Evolutionary conservation across 2,888 invertebrate species (phyloP).

Genomic region (Lochmaea capreae): DNA sequence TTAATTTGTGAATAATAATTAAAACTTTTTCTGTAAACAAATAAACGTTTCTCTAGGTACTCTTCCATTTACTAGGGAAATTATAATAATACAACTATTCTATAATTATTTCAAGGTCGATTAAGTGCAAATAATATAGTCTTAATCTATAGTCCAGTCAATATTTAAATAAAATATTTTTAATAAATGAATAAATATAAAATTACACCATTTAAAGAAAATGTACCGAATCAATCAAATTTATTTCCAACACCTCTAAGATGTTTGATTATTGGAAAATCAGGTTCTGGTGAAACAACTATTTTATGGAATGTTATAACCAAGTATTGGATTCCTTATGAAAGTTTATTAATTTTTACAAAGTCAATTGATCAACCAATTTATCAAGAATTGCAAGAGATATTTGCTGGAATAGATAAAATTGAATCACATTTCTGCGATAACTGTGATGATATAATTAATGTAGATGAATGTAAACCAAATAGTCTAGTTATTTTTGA

Average conservation of each 20-base stretch:
- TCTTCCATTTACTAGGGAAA: too few species aligned
- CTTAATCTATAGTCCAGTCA: too few species aligned
- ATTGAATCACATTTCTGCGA: neutral
- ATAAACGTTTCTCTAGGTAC: too few species aligned
- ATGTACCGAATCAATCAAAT: neutral
- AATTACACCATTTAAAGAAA: neutral
- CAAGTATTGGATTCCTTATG: slow-evolving; percentile 20
- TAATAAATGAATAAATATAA: neutral
- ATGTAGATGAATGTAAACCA: slow-evolving; percentile 12
- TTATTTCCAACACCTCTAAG: slow-evolving; percentile 19
- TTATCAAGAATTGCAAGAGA: slow-evolving; percentile 20
- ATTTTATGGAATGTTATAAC: slow-evolving; percentile 27
- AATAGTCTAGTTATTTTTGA: slow-evolving; percentile 11
- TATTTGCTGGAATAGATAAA: slow-evolving; percentile 23
- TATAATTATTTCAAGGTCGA: too few species aligned
- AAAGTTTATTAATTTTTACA: slow-evolving; percentile 17
- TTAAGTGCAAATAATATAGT: too few species aligned
- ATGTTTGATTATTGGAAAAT: slow-evolving; percentile 25
- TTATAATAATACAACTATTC: too few species aligned
- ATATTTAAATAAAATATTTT: too few species aligned
- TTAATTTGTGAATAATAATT: too few species aligned
- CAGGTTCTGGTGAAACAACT: slow-evolving; percentile 28
- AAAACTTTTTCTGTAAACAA: too few species aligned
- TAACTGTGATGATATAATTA: slow-evolving; percentile 15
- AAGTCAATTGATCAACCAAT: slow-evolving; percentile 24